Evolutionary conservation across 1,140 invertebrate species (phyloP).

Genomic region (Euglossa dilemma): DNA sequence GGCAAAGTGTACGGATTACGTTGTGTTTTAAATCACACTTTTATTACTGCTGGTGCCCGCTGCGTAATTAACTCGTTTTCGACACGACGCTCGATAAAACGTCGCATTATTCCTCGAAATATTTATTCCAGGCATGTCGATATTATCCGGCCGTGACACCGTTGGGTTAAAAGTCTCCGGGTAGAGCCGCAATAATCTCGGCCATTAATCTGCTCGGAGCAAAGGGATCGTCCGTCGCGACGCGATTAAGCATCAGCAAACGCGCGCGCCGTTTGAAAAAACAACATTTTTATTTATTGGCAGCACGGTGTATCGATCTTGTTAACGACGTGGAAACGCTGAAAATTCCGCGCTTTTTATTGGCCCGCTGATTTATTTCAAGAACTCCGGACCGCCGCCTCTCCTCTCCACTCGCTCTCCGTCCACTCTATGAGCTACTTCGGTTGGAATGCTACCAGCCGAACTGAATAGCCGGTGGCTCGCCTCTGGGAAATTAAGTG

Average conservation of each 20-base stretch:
- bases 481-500: slow-evolving; percentile 67
- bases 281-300: slow-evolving; percentile 45
- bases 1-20: slow-evolving; percentile 51
- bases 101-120: not conserved
- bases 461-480: slow-evolving; percentile 46
- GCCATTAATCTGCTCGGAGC: not conserved
- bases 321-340: slow-evolving; percentile 6
- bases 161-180: not conserved
- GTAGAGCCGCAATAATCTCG: not conserved
- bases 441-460: slow-evolving; percentile 54
- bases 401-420: not conserved
- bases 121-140: not conserved
- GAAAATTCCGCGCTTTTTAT: slow-evolving; percentile 48
- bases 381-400: slow-evolving; percentile 23
- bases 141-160: not conserved
- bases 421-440: slow-evolving; percentile 31
- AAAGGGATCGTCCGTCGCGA: not conserved
- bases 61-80: slow-evolving; percentile 22
- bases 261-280: not conserved
- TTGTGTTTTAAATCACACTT: slow-evolving; percentile 39
- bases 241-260: not conserved
- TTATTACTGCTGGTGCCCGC: slow-evolving; percentile 5
- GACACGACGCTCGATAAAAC: slow-evolving; percentile 6
- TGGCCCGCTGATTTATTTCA: slow-evolving; percentile 52
- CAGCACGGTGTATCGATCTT: slow-evolving; percentile 28